These are phyloP conservation scores for Hymenopus coronatus DNA, from an alignment of 2,888 invertebrate genomes.

Conservation along the genomic window DNA sequence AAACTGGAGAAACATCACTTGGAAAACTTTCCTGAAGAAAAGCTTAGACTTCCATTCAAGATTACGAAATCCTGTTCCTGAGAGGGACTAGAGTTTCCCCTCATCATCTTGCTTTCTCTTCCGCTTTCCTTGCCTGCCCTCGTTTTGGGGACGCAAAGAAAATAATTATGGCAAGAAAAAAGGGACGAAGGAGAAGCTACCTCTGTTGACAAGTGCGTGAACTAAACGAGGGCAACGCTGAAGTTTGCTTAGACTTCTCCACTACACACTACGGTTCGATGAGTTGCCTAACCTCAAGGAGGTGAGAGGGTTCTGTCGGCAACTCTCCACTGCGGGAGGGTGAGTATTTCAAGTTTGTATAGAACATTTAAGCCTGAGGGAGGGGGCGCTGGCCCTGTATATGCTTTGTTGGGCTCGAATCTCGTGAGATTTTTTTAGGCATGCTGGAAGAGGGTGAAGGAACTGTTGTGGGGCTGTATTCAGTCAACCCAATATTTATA, in stretches of 20 bases:
- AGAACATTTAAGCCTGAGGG: constrained; percentile 1
- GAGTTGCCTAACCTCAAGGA: constrained; percentile 10
- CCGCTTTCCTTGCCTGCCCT: background rate
- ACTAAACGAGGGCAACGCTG: background rate
- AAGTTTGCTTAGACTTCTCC: constrained; percentile 5
- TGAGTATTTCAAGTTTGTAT: background rate
- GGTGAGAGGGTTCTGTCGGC: background rate
- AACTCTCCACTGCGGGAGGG: background rate
- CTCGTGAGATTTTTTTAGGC: constrained; percentile 5
- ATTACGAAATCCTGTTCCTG: background rate
- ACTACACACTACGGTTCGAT: constrained; percentile 3
- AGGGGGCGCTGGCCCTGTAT: background rate
- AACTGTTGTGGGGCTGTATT: background rate
- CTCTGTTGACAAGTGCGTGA: background rate
- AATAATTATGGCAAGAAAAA: background rate
- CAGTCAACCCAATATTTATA: background rate
- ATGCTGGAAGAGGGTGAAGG: background rate
- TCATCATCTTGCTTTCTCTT: background rate
- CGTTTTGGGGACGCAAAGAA: background rate
- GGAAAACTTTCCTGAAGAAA: background rate
- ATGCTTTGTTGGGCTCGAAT: constrained; percentile 24
- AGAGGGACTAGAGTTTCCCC: background rate
- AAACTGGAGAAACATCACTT: background rate
- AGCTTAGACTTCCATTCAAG: background rate
- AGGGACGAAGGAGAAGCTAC: background rate